A percentile compares a stretch with the other conserved stretches of the same genome.
These are phyloP conservation scores for Spicauda simplicius DNA, from an alignment of 2,888 invertebrate genomes.

Conservation along the genomic window DNA sequence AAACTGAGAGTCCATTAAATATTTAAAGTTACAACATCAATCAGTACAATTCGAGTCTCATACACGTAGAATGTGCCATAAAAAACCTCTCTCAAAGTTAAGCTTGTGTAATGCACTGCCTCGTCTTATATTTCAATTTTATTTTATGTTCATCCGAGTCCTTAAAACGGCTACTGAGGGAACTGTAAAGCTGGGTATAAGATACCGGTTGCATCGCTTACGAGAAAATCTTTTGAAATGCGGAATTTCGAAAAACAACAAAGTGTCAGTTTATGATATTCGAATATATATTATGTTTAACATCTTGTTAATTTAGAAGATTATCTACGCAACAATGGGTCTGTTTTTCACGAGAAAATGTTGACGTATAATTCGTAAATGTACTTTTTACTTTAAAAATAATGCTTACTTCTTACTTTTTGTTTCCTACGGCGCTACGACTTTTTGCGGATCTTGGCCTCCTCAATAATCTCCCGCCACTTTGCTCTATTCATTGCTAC, in stretches of 20 bases:
- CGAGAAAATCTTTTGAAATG: not conserved
- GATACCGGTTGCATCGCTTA: not conserved
- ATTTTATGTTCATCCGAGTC: constrained; percentile 46
- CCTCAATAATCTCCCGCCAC: too few relatives aligned
- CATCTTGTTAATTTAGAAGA: too few relatives aligned
- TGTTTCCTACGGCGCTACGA: too few relatives aligned
- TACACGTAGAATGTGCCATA: constrained; percentile 12
- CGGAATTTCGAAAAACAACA: not conserved
- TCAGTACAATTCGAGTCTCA: constrained; percentile 20
- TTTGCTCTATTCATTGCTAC: too few relatives aligned
- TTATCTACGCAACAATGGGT: too few relatives aligned
- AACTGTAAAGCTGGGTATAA: constrained; percentile 44
- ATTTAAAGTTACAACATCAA: constrained; percentile 16
- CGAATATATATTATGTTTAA: too few relatives aligned
- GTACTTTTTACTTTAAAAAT: too few relatives aligned
- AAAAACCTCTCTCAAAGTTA: constrained; percentile 28
- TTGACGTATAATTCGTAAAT: too few relatives aligned
- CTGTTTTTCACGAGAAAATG: too few relatives aligned
- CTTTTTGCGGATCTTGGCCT: too few relatives aligned
- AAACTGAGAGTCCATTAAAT: constrained; percentile 2
- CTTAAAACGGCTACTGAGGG: constrained; percentile 47
- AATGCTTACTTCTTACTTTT: too few relatives aligned
- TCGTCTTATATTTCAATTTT: constrained; percentile 49
- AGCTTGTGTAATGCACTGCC: constrained; percentile 31
- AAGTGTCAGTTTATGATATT: too few relatives aligned